Conservation (phyloP, 2,113 vertebrate genomes). For the Chloebia gouldiae region DNA sequence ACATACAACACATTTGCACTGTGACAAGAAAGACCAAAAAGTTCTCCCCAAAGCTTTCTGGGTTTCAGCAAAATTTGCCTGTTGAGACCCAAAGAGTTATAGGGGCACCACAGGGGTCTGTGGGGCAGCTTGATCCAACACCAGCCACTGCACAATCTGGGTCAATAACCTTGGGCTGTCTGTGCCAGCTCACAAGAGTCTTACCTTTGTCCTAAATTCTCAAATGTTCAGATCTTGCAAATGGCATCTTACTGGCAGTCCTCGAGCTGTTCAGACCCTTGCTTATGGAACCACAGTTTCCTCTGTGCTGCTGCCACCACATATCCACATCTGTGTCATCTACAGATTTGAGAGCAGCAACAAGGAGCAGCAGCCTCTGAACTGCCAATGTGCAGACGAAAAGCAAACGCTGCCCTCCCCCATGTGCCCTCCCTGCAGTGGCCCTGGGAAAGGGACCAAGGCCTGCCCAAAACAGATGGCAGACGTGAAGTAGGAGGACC, state of each 20-base stretch:
- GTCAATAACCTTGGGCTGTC: not conserved
- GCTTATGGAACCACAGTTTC: fast-evolving
- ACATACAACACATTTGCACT: fast-evolving
- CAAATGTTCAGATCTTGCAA: not conserved
- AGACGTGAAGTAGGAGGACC: not conserved
- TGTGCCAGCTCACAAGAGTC: not conserved
- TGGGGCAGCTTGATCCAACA: not conserved
- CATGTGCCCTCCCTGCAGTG: not conserved
- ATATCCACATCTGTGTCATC: not conserved
- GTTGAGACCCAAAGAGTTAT: fast-evolving
- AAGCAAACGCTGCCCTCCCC: not conserved
- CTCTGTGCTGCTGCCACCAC: not conserved
- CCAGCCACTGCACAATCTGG: not conserved
- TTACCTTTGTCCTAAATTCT: not conserved
- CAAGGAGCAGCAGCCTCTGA: not conserved
- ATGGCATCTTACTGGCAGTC: not conserved
- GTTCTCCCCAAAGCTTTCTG: not conserved
- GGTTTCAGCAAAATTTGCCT: not conserved
- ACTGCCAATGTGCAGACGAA: not conserved
- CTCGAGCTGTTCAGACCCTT: not conserved
- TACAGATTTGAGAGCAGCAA: not conserved
- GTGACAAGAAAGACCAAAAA: not conserved
- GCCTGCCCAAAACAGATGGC: constrained; percentile 21
- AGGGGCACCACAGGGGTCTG: not conserved
- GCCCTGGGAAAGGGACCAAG: not conserved